These are phyloP conservation scores for Chinchilla lanigera DNA, from an alignment of 2,113 vertebrate species.

Conservation along the genomic window DNA sequence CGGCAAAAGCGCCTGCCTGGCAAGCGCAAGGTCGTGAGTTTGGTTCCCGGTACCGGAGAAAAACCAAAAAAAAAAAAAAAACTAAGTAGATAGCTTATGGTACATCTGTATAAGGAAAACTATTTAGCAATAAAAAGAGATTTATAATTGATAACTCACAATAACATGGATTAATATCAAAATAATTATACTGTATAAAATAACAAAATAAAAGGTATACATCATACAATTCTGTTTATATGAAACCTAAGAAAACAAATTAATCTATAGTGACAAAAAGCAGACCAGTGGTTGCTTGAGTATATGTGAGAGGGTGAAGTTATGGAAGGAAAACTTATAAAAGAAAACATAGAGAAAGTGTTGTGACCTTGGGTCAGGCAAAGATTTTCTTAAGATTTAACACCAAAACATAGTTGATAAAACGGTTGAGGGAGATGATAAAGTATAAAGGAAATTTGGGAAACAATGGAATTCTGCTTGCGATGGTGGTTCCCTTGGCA, in stretches of 20 bases:
- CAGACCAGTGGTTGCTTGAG: neutral
- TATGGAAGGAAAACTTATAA: neutral
- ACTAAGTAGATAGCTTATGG: neutral
- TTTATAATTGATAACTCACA: neutral
- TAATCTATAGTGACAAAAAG: neutral
- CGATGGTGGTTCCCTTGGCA: neutral
- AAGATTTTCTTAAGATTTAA: neutral
- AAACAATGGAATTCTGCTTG: neutral
- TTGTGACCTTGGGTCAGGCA: neutral
- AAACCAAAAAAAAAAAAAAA: no score
- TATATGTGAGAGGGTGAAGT: neutral
- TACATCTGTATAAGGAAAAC: neutral
- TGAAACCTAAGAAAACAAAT: neutral
- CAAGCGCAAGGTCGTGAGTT: no score
- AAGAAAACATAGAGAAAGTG: neutral
- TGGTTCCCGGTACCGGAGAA: no score
- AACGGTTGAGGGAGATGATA: neutral
- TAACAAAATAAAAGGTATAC: neutral
- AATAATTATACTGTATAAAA: neutral
- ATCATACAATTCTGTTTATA: neutral
- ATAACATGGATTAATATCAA: neutral
- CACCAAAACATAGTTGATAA: neutral
- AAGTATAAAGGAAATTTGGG: neutral
- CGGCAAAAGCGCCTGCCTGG: no score
- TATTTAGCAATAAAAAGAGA: neutral